Evolutionary conservation across 2,888 invertebrate genomes (phyloP), one percentile per base, ranked within the genome.

Genomic region (Melangyna quadrimaculata): DNA sequence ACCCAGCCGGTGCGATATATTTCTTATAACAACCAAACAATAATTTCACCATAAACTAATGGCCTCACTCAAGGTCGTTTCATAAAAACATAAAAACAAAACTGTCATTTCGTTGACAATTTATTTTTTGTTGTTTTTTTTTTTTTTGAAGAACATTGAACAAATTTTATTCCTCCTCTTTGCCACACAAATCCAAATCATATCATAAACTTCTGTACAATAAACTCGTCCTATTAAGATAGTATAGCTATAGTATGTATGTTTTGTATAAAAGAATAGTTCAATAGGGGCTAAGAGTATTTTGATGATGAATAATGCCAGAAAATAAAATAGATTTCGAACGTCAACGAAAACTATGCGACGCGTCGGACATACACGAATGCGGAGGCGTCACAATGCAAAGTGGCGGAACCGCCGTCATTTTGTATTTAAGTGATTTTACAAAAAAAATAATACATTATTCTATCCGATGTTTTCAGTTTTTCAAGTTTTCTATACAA

Each of bases 371-470:
- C 22, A 9, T 9, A 74, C 70, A 79, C 63, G 71, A 65, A 74
- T 10, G 83, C 51, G 83, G 65, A 74, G 83, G 79, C 74, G 83
- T 79, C 74, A 51, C 74, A 71, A 35, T 59, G 79, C 74, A 74
- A 79, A 74, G 79, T 84, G 74, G 83, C 74, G 74, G 79, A 75
- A 71, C 59, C 43, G 29, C 55, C 69, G 53, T 75, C 74, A 79
- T 84, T 79, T 78, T 70, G 29, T 55, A n/a, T 79, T 59, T 71
- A 74, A 79, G 79, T 71, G 63, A 74, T 79, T 84, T 79, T 71
- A 83, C 74, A 70, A 40, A 43, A 40, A 40, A 40, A 59, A 59
- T 14, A 12, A 12, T 1, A 32, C 43, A 73, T 72, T 69, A 77
- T 61, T 51, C 65, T 70, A 19, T 70, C 61, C 17, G 59, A 40